Base-by-base conservation (phyloP, 1,140 invertebrate genomes). In the Neotoxoptera formosana region DNA sequence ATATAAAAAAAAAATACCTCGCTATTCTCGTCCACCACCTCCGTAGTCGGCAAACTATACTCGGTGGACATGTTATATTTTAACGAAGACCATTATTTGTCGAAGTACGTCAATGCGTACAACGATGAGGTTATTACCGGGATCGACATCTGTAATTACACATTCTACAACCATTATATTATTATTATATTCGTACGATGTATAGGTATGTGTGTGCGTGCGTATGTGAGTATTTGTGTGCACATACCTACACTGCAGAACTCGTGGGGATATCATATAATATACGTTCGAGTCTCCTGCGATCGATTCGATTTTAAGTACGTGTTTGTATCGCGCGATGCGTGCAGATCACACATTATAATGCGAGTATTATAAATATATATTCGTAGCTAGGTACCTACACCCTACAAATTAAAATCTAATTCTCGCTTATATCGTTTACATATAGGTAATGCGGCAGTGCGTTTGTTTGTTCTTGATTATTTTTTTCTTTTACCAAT, bases 41-140 rank as follows among this genome's bases (percentile, higher is more conserved):
- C 21, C n/a, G n/a, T 23, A 60, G 53, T 41, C 45, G 51, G 88
- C 53, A 60, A 90, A 60, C 56, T 90, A 76, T 76, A 20, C 88
- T 90, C 51, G 48, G n/a, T 51, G 48, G 34, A 90, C 88, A 34
- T 30, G 88, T 90, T 90, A 53, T 90, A 53, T 90, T 45, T 56
- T 20, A n/a, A 76, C 88, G 1, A 20, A 45, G 34, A 67, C 90
- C 90, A 56, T 91, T 91, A 67, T 67, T 76, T 47, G 30, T 76
- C 36, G 36, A 8, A 56, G 9, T 25, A 56, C 90, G 41, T 91
- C 90, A 60, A 90, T 36, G 88, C 25, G n/a, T n/a, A n/a, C n/a
- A n/a, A 41, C 60, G 76, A 91, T 41, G 90, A 91, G 60, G 45
- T 91, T 76, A 91, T 91, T 91, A 67, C 53, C 90, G 53, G 41